Evolutionary conservation across 2,797 vertebrate species (phyloP), one percentile per base, ranked within the genome.

Genomic region (Crypturellus tataupa): DNA sequence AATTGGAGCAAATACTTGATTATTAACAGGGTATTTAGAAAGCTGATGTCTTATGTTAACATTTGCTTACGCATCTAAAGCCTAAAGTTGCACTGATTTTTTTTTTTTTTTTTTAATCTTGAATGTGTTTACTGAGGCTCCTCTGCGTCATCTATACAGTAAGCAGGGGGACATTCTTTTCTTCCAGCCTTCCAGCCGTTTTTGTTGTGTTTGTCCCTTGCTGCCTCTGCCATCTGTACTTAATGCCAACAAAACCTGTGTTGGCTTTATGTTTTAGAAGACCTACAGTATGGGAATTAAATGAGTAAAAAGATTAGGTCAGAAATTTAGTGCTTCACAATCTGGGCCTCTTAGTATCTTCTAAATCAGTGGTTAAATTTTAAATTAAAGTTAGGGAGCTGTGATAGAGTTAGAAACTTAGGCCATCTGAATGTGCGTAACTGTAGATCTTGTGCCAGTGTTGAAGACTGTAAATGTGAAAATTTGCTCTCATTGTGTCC

Each of bases 1-100:
- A 79, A 84, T n/a, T 29, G 85, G 80, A 95, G 95, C 72, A 91
- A 92, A 80, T 92, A 68, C n/a, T 86, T 58, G 80, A 79, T 42
- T 73, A 29, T 65, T 79, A 59, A 31, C 25, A 60, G 37, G 24
- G 10, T 58, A 3, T 0, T 71, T 31, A 78, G 46, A 42, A 56
- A 79, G 49, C 4, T 93, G 73, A 67, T 91, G 64, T 77, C 77
- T 53, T 51, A 19, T 90, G 67, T 3, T 72, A 47, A 49, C 2
- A 6, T n/a, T n/a, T 59, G 65, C 62, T 60, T 53, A 63, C 63
- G 25, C 60, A 29, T 25, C 33, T 70, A 8, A 59, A 80, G 49
- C 44, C 73, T 86, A 37, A 69, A 77, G 10, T 37, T 23, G 35
- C 37, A 10, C 47, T 49, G 47, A 24, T 25, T 51, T 51, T 51